phyloP scores from a whole-genome alignment of 2,797 vertebrate species.

The Chiloscyllium punctatum region DNA sequence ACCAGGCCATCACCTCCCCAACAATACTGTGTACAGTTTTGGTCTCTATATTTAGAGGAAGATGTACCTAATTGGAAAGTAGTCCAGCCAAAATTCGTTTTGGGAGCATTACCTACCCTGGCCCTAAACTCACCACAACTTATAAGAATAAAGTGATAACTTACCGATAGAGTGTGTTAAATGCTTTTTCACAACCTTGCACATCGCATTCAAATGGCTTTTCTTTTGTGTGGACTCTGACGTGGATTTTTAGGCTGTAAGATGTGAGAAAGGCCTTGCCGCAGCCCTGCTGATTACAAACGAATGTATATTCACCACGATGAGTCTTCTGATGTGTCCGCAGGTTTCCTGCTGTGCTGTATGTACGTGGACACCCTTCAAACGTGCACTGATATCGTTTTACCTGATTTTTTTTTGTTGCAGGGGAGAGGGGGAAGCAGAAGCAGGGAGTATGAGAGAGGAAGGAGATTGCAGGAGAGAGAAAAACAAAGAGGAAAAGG shows the following conservation, averaged over 20 bases:
- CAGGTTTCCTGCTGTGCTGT: constrained; percentile 95
- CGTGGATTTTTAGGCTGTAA: constrained; percentile 97
- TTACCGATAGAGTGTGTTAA: constrained; percentile 93
- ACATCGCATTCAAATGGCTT: constrained; percentile 98
- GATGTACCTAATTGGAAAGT: background rate
- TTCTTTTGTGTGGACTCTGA: constrained; percentile 96
- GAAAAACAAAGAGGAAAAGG: no score
- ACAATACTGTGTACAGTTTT: background rate
- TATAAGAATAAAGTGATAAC: constrained; percentile 32
- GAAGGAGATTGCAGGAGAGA: no score
- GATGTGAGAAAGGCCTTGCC: constrained; percentile 98
- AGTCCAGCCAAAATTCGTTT: no score
- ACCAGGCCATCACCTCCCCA: no score
- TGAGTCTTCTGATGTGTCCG: constrained; percentile 97
- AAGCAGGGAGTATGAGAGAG: no score
- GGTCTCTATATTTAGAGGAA: background rate
- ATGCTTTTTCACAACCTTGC: constrained; percentile 95
- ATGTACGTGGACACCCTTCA: constrained; percentile 92
- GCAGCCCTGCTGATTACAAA: constrained; percentile 95
- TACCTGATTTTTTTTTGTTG: constrained; percentile 60
- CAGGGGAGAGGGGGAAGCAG: no score
- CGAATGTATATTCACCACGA: constrained; percentile 92
- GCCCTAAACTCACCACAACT: background rate
- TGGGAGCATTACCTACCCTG: background rate
- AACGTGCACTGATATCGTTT: constrained; percentile 98